Base-by-base conservation (phyloP, 2,888 invertebrate genomes). In the Drosophila phalerata region DNA sequence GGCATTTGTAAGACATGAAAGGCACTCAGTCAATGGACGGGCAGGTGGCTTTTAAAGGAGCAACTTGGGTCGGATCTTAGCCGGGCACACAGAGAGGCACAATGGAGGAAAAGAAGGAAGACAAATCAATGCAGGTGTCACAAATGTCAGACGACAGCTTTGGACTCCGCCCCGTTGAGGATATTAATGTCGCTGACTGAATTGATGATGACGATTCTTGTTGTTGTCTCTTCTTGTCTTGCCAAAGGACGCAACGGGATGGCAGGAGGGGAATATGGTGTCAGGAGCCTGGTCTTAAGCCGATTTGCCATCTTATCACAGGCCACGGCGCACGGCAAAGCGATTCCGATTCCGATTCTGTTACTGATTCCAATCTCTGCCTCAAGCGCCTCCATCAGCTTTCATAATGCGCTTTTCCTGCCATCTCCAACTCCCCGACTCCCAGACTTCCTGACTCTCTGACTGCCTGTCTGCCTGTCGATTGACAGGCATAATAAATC, bases 41-140 rank as follows among this genome's bases (percentile, higher is more conserved):
- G 68, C 85, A 83, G 85, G 88, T 82, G 85, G 77, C 63, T 53
- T 63, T 66, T 61, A 76, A 73, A 40, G 68, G 38, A 66, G 65
- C 34, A 37, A 40, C 51, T 47, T 2, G 32, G 47, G 25, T 37
- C 38, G 49, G 17, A 19, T 40, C 32, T 51, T 11, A 37, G 62
- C 28, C 9, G 45, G 32, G 37, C 38, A 51, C 13, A 49, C 43
- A 28, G 49, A n/a, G 30, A 6, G 30, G n/a, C n/a, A n/a, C 1
- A 4, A n/a, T 4, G n/a, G 37, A 37, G 34, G 15, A 34, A 69
- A 69, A 65, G 63, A 67, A 73, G 69, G 77, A 85, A 88, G 87
- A 88, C 86, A 87, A 87, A 87, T 87, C 86, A 87, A 87, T 87
- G 86, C 86, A 87, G 86, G 86, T 87, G 86, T 88, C 86, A 87